These are phyloP conservation scores for Sinodicranocentrus sp. DNA, from an alignment of 2,888 invertebrate species.

Conservation along the genomic window DNA sequence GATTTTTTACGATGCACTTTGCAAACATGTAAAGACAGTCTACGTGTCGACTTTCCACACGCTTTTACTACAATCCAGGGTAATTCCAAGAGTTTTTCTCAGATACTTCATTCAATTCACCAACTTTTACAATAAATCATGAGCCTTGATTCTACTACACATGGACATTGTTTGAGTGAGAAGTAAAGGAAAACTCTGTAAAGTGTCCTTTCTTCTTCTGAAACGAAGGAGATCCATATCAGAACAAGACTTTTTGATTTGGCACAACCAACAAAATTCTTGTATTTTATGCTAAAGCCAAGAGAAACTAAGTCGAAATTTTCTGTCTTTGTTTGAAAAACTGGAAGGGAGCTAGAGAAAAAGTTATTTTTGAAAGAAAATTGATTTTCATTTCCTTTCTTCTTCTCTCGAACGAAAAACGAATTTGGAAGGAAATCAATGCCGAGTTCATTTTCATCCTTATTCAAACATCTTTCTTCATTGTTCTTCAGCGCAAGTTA, in stretches of 20 bases:
- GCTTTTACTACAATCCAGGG: background rate
- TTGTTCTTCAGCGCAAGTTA: background rate
- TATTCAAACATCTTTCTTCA: background rate
- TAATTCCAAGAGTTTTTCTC: background rate
- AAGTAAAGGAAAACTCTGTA: no score
- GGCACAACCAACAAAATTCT: conserved; percentile 12
- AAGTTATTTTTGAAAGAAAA: conserved; percentile 32
- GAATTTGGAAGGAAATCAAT: background rate
- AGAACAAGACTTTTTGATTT: background rate
- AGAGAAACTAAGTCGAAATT: conserved; percentile 42
- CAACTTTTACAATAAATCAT: conserved; percentile 60
- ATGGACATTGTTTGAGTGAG: background rate
- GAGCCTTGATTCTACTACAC: conserved; percentile 8
- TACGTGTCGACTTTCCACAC: no score
- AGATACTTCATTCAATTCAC: conserved; percentile 36
- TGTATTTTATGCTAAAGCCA: background rate
- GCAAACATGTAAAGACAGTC: background rate
- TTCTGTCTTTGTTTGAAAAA: conserved; percentile 41
- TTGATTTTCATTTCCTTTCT: conserved; percentile 55
- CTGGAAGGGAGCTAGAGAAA: conserved; percentile 21
- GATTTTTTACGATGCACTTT: background rate
- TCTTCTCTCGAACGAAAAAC: conserved; percentile 16
- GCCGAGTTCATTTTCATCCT: background rate
- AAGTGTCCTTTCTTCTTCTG: background rate
- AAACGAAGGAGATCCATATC: no score